These are phyloP conservation scores for Atethmia centrago DNA, from an alignment of 2,888 invertebrate species.

Conservation along the genomic window DNA sequence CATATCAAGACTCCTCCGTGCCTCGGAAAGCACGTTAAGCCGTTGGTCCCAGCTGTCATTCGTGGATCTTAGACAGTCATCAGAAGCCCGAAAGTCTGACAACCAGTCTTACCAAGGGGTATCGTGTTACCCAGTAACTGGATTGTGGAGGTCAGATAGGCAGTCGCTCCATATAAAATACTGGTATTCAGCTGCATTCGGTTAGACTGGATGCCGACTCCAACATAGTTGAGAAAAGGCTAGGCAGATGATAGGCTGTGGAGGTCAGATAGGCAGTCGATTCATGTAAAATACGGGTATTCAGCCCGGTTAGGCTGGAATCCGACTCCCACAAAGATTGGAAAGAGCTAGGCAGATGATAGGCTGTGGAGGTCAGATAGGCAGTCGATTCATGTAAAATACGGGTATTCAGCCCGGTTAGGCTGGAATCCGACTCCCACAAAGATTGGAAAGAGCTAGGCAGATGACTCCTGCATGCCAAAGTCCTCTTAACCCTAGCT, in stretches of 20 bases:
- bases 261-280: background rate
- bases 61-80: background rate
- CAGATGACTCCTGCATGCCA: too few relatives aligned
- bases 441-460: too few relatives aligned
- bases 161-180: background rate
- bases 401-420: background rate
- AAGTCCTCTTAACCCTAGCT: background rate
- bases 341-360: too few relatives aligned
- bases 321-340: too few relatives aligned
- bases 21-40: too few relatives aligned
- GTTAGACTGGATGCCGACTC: too few relatives aligned
- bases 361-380: background rate
- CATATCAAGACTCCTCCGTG: too few relatives aligned
- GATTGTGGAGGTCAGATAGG: background rate
- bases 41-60: too few relatives aligned
- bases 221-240: background rate
- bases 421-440: too few relatives aligned
- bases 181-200: background rate
- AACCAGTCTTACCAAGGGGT: background rate
- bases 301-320: background rate
- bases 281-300: background rate
- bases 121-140: background rate
- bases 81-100: background rate
- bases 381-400: background rate
- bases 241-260: too few relatives aligned